Base-by-base conservation (phyloP, 2,888 invertebrate species). In the Thereva nobilitata region DNA sequence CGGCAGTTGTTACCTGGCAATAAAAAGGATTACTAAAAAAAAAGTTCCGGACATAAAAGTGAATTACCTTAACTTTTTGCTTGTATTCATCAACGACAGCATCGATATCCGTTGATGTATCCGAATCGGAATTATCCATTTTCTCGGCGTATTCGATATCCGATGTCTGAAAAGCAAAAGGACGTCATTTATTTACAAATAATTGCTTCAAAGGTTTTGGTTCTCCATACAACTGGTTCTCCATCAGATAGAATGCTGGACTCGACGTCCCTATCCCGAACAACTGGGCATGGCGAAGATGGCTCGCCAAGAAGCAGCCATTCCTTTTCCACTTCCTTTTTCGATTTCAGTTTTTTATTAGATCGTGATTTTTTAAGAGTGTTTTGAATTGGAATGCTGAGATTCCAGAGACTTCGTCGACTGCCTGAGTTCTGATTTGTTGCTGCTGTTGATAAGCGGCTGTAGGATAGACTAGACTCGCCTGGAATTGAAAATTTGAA, bases 31-130 rank as follows among this genome's bases (percentile, higher is more conserved):
- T 52, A 34, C 35, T 12, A 37, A 5, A 41, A 12, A 55, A 49
- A 59, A 55, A 38, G n/a, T 38, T 9, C 38, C 10, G 54, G 6
- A 37, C 10, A 37, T 35, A 4, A 10, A 34, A 23, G 1, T 44
- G 5, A n/a, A 6, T 74, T 77, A 88, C 89, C 80, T 88, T 87
- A 70, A 90, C 84, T 72, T 86, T 85, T 74, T 90, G 90, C 68
- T 86, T 86, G 74, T 90, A 91, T 75, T 90, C 90, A 74, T 89
- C 89, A 0, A 91, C 90, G 10, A 88, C 88, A 1, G 89, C 89
- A 76, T 91, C 91, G 64, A 91, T 89, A 74, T 91, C 91, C 1
- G 90, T 90, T 1, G 89, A 89, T 70, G 87, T 88, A 70, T 87
- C 87, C 35, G 87, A 87, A 69, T 87, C 87, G n/a, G 86, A 86